Evolutionary conservation across 2,797 vertebrate species (phyloP), one percentile per base, ranked within the genome.

Genomic region (Kryptolebias ocellatus): DNA sequence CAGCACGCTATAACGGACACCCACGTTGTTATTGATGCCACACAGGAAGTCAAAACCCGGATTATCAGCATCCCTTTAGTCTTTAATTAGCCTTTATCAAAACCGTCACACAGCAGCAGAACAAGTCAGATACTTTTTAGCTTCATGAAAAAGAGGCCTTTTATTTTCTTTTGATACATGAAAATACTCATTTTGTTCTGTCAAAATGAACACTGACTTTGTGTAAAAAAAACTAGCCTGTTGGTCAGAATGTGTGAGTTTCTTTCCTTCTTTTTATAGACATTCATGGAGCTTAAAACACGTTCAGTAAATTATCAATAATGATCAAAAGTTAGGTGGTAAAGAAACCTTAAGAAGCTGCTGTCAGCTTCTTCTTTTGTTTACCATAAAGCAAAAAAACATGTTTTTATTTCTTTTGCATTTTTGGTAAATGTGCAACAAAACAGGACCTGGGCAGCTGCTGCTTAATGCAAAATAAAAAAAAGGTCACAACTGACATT

Each of bases 21-120:
- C 28, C 1, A 5, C 2, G 5, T 39, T 4, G 54, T 29, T 66
- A 53, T 55, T 28, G 1, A 16, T 47, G 18, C 3, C 56, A 83
- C 69, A 80, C 78, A 70, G 57, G 53, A 37, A 69, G 61, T 58
- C 67, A 51, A 69, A 67, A 72, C 15, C 59, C 8, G 71, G 69
- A 84, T 80, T 69, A 80, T 72, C 66, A 75, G 74, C 62, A 51
- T 78, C 64, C 82, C 70, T 83, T 75, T 84, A 79, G 80, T 92
- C 78, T 91, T 91, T 89, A 91, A 92, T 93, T 78, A 82, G 87
- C 61, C 86, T 90, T 92, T 81, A 87, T 92, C 89, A 78, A 74
- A 91, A 89, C 89, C 92, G 92, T 93, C 92, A 93, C 92, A 92
- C 91, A 93, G 92, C 90, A 93, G 93, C 92, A 93, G 90, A 93